Evolutionary conservation across 2,797 vertebrate species (phyloP), one percentile per base, ranked within the genome.

Genomic region (Rostrhamus sociabilis): DNA sequence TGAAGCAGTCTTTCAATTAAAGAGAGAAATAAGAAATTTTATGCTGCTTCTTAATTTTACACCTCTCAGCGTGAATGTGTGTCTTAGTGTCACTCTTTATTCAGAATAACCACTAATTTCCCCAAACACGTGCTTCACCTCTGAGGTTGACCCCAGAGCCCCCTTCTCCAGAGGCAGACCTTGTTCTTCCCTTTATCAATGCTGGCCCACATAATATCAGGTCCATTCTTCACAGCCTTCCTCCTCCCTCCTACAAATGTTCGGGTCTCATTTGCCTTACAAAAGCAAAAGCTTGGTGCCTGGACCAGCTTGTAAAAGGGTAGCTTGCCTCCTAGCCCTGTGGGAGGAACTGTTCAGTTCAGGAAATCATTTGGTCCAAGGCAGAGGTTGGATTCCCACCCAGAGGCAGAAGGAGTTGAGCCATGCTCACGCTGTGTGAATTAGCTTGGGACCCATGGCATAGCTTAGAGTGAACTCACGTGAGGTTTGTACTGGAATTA

Each of bases 11-110:
- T 91, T 92, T 69, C 7, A 22, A 83, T 92, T 83, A 71, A 62
- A 82, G 63, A 45, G 29, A 83, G 60, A 92, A 92, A 89, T 60
- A 43, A 91, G 36, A 64, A 73, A 91, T 92, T 80, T 87, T 79
- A 79, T 38, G 36, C 85, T 85, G 19, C 67, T 86, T 40, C 63
- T 77, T 53, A 26, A 63, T 75, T 85, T 91, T 83, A 58, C 52
- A 81, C 16, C 12, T 76, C 77, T 69, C 52, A 13, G 25, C 22
- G 32, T 48, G 27, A 69, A 29, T 7, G 63, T 20, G 21, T 82
- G n/a, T 18, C 47, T 45, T 50, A 55, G 32, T 4, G 3, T 29
- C 42, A 22, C 27, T 47, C 34, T 64, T 71, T 60, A 45, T 42
- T 85, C 67, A 87, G 56, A 72, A 55, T 13, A 58, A 59, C 22